Percentiles rank a stretch among this genome's conserved stretches.
These are phyloP conservation scores for Automeris io DNA, from an alignment of 2,888 invertebrate species.

Conservation along the genomic window DNA sequence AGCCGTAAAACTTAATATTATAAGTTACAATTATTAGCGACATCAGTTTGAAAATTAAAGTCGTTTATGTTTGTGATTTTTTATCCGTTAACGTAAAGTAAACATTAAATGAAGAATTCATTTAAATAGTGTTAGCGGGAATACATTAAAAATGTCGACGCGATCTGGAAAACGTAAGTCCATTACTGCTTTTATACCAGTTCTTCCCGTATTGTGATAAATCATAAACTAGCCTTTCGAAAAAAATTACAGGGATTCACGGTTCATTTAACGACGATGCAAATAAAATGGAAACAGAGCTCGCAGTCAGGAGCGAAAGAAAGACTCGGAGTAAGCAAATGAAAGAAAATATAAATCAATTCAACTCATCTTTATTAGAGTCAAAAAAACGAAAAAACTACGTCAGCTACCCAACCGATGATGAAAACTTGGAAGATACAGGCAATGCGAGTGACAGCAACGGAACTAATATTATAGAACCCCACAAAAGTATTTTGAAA, in stretches of 20 bases:
- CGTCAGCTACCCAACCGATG: constrained; percentile 49
- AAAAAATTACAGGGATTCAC: constrained; percentile 49
- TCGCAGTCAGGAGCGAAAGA: constrained; percentile 30
- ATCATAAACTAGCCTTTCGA: no score
- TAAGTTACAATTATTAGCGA: no score
- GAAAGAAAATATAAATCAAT: constrained; percentile 34
- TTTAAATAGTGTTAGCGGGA: not conserved
- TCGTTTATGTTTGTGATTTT: no score
- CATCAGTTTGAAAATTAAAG: no score
- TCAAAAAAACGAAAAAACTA: constrained; percentile 47
- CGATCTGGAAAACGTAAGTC: constrained; percentile 66
- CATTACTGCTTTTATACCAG: not conserved
- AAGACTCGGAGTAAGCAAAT: constrained; percentile 42
- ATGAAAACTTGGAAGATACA: constrained; percentile 21
- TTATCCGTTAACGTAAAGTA: constrained; percentile 18
- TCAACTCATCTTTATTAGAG: constrained; percentile 21
- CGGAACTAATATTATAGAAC: constrained; percentile 18
- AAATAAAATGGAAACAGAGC: constrained; percentile 18
- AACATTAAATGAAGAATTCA: constrained; percentile 21
- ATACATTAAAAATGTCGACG: constrained; percentile 43
- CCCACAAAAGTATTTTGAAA: constrained; percentile 38
- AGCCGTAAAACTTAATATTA: no score
- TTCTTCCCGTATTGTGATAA: no score
- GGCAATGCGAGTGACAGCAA: constrained; percentile 16
- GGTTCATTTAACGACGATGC: constrained; percentile 30